These are phyloP conservation scores for Molorchus minor DNA, from an alignment of 2,888 invertebrate genomes.

Conservation along the genomic window DNA sequence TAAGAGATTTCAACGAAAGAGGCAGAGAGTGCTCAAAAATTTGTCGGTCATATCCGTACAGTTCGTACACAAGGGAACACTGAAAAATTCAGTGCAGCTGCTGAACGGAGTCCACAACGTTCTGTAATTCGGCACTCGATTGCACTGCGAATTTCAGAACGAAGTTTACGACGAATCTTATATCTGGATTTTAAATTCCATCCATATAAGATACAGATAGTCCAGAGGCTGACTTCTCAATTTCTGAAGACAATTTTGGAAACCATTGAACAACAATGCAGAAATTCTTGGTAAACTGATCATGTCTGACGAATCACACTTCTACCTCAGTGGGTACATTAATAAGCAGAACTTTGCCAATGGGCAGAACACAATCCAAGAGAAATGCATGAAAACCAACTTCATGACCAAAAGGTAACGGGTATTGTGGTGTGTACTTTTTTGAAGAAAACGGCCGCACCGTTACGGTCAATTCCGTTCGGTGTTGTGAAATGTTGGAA, in stretches of 20 bases:
- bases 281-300: neutral
- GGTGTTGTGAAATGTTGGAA: too few relatives aligned
- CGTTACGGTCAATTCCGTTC: too few relatives aligned
- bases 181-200: neutral
- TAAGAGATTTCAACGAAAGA: neutral
- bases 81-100: neutral
- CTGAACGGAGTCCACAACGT: neutral
- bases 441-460: neutral
- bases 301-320: neutral
- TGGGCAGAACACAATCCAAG: neutral
- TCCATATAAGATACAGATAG: neutral
- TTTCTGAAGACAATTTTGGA: neutral
- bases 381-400: neutral
- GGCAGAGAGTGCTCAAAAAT: neutral
- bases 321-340: too few relatives aligned
- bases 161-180: neutral
- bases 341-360: neutral
- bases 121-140: neutral
- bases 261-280: neutral
- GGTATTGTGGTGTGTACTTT: neutral
- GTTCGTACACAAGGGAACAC: neutral
- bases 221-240: neutral
- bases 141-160: neutral
- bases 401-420: neutral
- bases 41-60: neutral